Evolutionary conservation across 2,888 invertebrate genomes (phyloP).

Genomic region (Xestoiulus laeticollis): DNA sequence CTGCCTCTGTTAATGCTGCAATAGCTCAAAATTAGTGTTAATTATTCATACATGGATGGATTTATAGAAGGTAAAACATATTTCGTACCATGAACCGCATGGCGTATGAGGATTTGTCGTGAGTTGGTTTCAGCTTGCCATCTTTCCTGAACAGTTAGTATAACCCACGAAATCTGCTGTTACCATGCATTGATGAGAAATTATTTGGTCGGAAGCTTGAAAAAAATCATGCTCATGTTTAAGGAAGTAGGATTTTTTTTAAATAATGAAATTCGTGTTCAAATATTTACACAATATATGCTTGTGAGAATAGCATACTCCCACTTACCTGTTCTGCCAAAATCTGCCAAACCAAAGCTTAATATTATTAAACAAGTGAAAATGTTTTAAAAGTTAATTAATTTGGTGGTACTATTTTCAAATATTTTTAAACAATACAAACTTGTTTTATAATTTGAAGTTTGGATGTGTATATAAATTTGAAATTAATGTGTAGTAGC

Average conservation of each 20-base stretch:
- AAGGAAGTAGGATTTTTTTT: background rate
- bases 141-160: background rate
- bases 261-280: background rate
- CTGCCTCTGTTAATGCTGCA: background rate
- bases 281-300: background rate
- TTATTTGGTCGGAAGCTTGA: background rate
- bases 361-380: too few species aligned
- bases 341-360: too few species aligned
- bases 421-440: too few species aligned
- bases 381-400: too few species aligned
- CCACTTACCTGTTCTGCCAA: too few species aligned
- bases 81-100: background rate
- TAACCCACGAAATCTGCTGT: background rate
- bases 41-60: background rate
- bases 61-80: background rate
- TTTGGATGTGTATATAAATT: too few species aligned
- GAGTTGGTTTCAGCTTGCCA: background rate
- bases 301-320: too few species aligned
- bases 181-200: too few species aligned
- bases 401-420: too few species aligned
- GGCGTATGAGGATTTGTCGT: background rate
- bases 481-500: too few species aligned
- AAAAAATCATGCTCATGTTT: background rate
- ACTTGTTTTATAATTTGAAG: too few species aligned
- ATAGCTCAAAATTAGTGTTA: background rate